A percentile compares a stretch with the other conserved stretches of the same genome.
These are phyloP conservation scores for Campoletis sonorensis DNA, from an alignment of 1,140 invertebrate species.

Conservation along the genomic window DNA sequence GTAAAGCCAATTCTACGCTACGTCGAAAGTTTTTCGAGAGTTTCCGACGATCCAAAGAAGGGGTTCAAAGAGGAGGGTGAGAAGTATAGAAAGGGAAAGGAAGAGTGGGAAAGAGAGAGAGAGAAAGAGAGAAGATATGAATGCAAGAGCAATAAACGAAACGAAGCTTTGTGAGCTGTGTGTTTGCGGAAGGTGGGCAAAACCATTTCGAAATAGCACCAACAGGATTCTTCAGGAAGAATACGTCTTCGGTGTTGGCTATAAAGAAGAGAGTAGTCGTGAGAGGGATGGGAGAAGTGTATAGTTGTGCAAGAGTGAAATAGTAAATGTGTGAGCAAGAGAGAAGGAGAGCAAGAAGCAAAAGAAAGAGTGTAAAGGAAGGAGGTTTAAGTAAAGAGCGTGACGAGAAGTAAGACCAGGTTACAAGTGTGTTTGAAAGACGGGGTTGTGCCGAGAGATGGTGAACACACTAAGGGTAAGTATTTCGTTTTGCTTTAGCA, in stretches of 20 bases:
- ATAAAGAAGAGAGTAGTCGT: conserved; percentile 25
- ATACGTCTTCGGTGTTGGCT: conserved; percentile 21
- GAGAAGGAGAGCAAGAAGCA: background rate
- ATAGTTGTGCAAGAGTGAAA: conserved; percentile 10
- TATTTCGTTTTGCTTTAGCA: conserved; percentile 53
- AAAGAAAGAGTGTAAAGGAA: background rate
- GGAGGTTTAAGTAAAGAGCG: conserved; percentile 7
- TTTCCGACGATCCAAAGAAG: conserved; percentile 16
- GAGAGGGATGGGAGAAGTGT: background rate
- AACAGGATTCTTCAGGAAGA: conserved; percentile 9
- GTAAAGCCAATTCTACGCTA: conserved; percentile 27
- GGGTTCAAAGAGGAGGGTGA: background rate
- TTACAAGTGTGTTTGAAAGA: conserved; percentile 68
- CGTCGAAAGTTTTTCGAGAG: conserved; percentile 30
- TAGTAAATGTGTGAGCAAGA: background rate
- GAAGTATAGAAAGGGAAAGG: background rate
- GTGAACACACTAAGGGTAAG: conserved; percentile 51
- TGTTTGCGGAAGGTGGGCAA: background rate
- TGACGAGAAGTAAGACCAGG: conserved; percentile 50
- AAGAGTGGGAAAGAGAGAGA: background rate
- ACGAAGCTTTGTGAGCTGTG: conserved; percentile 8
- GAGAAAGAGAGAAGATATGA: background rate
- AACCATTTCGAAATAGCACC: conserved; percentile 31
- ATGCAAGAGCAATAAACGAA: conserved; percentile 35
- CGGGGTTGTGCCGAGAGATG: conserved; percentile 6